Conservation (phyloP, 2,113 vertebrate genomes). For the Zootoca vivipara region DNA sequence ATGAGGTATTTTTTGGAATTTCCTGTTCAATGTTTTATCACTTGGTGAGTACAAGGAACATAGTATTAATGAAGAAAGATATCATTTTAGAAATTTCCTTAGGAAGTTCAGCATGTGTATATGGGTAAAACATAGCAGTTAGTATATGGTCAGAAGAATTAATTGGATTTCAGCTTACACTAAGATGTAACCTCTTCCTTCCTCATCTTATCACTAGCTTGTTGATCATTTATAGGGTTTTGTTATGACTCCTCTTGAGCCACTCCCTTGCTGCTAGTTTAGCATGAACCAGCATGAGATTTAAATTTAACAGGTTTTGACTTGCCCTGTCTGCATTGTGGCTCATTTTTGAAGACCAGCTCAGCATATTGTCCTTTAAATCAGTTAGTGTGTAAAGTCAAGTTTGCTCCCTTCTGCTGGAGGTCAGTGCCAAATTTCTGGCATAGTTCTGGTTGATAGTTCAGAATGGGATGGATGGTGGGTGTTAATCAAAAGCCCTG, state of each 20-base stretch:
- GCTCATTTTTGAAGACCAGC: not conserved
- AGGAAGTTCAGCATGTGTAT: not conserved
- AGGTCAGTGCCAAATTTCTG: not conserved
- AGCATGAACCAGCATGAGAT: not conserved
- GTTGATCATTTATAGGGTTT: not conserved
- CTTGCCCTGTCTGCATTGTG: not conserved
- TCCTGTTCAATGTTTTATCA: not conserved
- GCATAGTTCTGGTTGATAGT: not conserved
- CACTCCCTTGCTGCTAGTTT: not conserved
- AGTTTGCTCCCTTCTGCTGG: not conserved
- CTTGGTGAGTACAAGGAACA: not conserved
- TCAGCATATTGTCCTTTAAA: not conserved
- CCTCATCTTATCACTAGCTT: not conserved
- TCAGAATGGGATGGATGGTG: not conserved
- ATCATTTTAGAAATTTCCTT: not conserved
- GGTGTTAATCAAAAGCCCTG: not conserved
- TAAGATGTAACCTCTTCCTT: not conserved
- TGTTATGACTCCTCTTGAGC: not conserved
- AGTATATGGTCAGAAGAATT: not conserved
- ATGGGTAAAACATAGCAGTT: not conserved
- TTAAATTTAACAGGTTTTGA: not conserved
- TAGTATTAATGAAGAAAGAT: not conserved
- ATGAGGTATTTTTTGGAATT: not conserved
- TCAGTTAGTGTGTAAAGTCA: not conserved
- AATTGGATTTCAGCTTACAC: not conserved